Conservation (phyloP, 2,888 invertebrate genomes). For the Watsonalla cultraria region DNA sequence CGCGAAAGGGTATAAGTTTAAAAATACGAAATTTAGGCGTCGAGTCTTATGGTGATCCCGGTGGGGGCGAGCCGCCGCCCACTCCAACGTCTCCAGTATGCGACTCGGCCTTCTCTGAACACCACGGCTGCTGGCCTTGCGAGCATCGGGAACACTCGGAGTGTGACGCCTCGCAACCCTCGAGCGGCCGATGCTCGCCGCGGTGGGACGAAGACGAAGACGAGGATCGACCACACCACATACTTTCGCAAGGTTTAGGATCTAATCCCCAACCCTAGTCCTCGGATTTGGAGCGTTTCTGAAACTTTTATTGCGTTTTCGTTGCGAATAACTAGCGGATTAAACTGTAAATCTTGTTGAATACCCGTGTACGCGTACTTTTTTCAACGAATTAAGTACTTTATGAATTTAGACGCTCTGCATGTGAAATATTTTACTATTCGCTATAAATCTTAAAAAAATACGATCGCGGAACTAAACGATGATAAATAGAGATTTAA, state of each 20-base stretch:
- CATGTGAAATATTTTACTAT: too few relatives aligned
- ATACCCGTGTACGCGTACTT: too few relatives aligned
- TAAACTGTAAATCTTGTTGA: too few relatives aligned
- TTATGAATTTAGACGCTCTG: too few relatives aligned
- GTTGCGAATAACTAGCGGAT: too few relatives aligned
- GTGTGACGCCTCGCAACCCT: conserved; percentile 56
- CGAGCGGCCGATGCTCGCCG: conserved; percentile 71
- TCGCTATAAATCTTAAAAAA: too few relatives aligned
- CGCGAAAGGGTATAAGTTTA: conserved; percentile 20
- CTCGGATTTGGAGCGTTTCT: conserved; percentile 14
- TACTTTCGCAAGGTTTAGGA: conserved; percentile 71
- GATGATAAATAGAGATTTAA: too few relatives aligned
- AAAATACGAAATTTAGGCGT: conserved; percentile 57
- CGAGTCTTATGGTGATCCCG: conserved; percentile 70
- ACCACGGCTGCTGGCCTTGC: conserved; percentile 72
- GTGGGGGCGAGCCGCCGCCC: conserved; percentile 68
- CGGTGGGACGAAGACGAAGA: conserved; percentile 70
- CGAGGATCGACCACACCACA: conserved; percentile 59
- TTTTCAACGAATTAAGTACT: too few relatives aligned
- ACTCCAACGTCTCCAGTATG: conserved; percentile 71
- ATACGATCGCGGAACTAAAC: too few relatives aligned
- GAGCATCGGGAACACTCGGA: conserved; percentile 63
- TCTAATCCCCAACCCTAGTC: conserved; percentile 25
- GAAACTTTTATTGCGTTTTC: conserved; percentile 5
- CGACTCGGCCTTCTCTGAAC: conserved; percentile 74